Conservation (phyloP, 2,113 vertebrate genomes). For the Sylvietta virens region DNA sequence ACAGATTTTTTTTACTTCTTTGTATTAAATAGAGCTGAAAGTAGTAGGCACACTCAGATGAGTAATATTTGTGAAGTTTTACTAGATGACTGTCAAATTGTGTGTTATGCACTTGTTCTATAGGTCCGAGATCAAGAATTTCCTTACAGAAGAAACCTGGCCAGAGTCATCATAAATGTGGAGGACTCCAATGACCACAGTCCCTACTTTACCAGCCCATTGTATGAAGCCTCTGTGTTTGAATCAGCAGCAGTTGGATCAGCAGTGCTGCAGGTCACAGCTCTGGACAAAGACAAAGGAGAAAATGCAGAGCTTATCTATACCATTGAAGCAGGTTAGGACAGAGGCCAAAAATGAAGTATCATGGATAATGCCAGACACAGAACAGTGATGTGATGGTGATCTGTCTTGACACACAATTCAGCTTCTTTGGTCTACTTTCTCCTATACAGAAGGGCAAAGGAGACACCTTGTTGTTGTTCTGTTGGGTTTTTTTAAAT, state of each 20-base stretch:
- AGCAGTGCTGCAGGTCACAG: conserved; percentile 90
- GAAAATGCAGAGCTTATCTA: conserved; percentile 91
- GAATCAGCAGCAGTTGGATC: conserved; percentile 96
- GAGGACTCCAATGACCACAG: conserved; percentile 95
- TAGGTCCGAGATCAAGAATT: conserved; percentile 98
- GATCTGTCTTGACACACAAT: background rate
- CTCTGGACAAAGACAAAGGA: conserved; percentile 96
- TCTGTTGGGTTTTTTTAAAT: background rate
- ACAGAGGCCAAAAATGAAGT: background rate
- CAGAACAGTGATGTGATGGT: background rate
- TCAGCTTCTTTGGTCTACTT: background rate
- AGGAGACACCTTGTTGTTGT: background rate
- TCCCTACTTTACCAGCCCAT: conserved; percentile 87
- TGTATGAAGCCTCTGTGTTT: conserved; percentile 91
- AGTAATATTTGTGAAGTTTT: background rate
- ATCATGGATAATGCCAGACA: background rate
- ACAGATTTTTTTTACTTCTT: background rate
- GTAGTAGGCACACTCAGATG: background rate
- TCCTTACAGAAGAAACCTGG: conserved; percentile 90
- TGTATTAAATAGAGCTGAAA: background rate
- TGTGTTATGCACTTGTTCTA: background rate
- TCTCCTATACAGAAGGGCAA: background rate
- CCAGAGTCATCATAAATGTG: conserved; percentile 88
- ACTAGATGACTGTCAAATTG: background rate
- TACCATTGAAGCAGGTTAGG: conserved; percentile 89